Percentiles rank a stretch among this genome's conserved stretches.
phyloP scores from a whole-genome alignment of 2,888 invertebrate genomes.

The Sepioteuthis lessoniana region DNA sequence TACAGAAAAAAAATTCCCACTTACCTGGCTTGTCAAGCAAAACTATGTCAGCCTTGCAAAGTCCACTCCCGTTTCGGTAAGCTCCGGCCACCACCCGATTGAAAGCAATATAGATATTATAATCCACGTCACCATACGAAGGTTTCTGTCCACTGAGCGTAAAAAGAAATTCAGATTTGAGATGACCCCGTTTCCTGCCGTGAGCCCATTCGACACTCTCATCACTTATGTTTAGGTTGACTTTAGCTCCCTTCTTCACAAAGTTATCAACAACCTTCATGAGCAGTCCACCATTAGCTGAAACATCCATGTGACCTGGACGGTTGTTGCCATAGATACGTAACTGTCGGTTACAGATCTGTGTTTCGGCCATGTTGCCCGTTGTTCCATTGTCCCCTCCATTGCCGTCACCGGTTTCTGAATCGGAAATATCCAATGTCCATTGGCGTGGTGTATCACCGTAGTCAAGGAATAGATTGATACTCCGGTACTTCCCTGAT shows the following conservation, averaged over 20 bases:
- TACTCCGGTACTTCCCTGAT: conserved; percentile 66
- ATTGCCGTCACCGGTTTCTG: conserved; percentile 69
- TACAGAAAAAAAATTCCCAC: conserved; percentile 46
- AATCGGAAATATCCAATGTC: conserved; percentile 72
- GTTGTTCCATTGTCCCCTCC: conserved; percentile 69
- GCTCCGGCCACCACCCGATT: conserved; percentile 72
- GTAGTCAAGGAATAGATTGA: conserved; percentile 64
- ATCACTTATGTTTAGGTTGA: conserved; percentile 64
- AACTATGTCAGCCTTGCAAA: conserved; percentile 66
- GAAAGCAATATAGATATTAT: conserved; percentile 69
- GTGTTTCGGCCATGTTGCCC: conserved; percentile 71
- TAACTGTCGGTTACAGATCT: conserved; percentile 71
- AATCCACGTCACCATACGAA: conserved; percentile 62
- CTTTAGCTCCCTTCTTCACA: conserved; percentile 64
- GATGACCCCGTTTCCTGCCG: conserved; percentile 63
- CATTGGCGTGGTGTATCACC: conserved; percentile 69
- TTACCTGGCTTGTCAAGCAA: conserved; percentile 60
- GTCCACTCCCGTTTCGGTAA: conserved; percentile 69
- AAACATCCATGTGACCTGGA: conserved; percentile 70
- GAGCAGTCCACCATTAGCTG: conserved; percentile 70
- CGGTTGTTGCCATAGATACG: conserved; percentile 72
- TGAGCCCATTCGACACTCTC: conserved; percentile 67
- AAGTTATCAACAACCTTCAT: conserved; percentile 69
- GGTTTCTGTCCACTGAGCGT: conserved; percentile 67
- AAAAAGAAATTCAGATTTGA: conserved; percentile 70